phyloP scores from a whole-genome alignment of 2,888 invertebrate species.

The Thymelicus lineola region DNA sequence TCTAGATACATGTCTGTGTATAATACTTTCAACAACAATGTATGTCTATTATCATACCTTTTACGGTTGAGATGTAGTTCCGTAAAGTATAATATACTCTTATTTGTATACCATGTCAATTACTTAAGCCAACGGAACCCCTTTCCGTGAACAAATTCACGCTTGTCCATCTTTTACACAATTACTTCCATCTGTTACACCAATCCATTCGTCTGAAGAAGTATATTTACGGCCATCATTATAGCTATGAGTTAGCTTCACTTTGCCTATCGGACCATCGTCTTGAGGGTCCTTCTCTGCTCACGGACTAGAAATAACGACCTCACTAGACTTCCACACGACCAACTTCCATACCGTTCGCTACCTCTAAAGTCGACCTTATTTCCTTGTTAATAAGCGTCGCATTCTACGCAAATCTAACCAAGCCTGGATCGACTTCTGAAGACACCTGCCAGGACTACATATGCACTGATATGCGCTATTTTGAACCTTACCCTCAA shows the following conservation, averaged over 20 bases:
- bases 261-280: slow-evolving; percentile 24
- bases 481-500: slow-evolving; percentile 42
- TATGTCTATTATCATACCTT: too few species aligned
- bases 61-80: too few species aligned
- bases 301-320: slow-evolving; percentile 46
- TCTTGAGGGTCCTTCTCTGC: slow-evolving; percentile 29
- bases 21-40: too few species aligned
- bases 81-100: too few species aligned
- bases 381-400: slow-evolving; percentile 2
- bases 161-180: too few species aligned
- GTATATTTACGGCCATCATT: slow-evolving; percentile 14
- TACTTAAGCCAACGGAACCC: too few species aligned
- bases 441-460: slow-evolving; percentile 31
- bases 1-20: too few species aligned
- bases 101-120: too few species aligned
- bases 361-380: slow-evolving; percentile 8
- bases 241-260: slow-evolving; percentile 18
- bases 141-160: too few species aligned
- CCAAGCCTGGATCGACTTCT: slow-evolving; percentile 33
- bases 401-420: slow-evolving; percentile 11
- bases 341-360: neutral
- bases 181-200: too few species aligned
- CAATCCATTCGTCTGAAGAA: too few species aligned
- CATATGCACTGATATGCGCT: slow-evolving; percentile 1
- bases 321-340: slow-evolving; percentile 28